Percentiles rank a stretch among this genome's conserved stretches.
Conservation (phyloP, 1,140 invertebrate species). For the Manduca sexta region DNA sequence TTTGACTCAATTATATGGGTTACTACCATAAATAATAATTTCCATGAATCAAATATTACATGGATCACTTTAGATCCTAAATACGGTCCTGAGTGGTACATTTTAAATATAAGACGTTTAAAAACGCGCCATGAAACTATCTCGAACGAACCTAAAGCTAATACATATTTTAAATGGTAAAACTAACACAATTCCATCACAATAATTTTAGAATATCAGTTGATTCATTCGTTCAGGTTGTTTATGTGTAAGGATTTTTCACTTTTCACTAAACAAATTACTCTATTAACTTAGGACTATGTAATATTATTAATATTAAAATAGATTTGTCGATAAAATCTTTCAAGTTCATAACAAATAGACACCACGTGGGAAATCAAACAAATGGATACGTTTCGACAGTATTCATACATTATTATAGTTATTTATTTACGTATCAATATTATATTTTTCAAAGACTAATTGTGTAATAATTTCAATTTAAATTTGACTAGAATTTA, state of each 20-base stretch:
- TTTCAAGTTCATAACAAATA: constrained; percentile 58
- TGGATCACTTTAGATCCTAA: too few species aligned
- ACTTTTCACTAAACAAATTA: constrained; percentile 20
- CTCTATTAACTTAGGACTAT: constrained; percentile 30
- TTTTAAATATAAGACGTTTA: too few species aligned
- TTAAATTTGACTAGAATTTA: constrained; percentile 65
- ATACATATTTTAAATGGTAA: constrained; percentile 36
- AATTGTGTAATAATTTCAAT: constrained; percentile 32
- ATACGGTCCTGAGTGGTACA: too few species aligned
- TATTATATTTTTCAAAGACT: constrained; percentile 23
- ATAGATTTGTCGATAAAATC: constrained; percentile 71
- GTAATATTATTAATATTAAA: constrained; percentile 44
- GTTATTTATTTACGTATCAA: constrained; percentile 15
- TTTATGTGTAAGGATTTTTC: constrained; percentile 24
- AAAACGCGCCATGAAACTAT: not conserved
- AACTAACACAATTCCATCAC: constrained; percentile 71
- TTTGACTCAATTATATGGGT: too few species aligned
- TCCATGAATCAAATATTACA: too few species aligned
- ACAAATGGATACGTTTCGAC: constrained; percentile 19
- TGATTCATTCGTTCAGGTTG: constrained; percentile 56
- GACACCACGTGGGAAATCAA: constrained; percentile 27
- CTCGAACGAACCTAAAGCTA: constrained; percentile 2
- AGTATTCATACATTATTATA: not conserved
- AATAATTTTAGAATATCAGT: constrained; percentile 72
- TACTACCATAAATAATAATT: too few species aligned